Base-by-base conservation (phyloP, 2,888 invertebrate genomes). In the Myathropa florea region DNA sequence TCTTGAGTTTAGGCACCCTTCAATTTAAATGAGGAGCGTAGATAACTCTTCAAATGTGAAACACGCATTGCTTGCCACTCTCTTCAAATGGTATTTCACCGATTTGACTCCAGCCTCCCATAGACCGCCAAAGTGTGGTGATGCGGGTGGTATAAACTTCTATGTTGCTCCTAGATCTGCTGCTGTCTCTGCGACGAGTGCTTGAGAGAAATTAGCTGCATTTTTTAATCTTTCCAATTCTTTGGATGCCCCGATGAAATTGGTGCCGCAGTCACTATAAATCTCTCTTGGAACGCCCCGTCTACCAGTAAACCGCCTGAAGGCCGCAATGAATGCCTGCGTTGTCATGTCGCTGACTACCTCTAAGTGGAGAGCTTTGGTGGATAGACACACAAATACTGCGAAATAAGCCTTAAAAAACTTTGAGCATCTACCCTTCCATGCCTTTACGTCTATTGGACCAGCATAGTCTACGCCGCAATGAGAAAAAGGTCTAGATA, bases 321-420 rank as follows among this genome's bases (percentile, higher is more conserved):
- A 83, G 1, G 89, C 79, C 0, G 88, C 88, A 2, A 90, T 21
- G 57, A 90, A 90, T 0, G 88, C 82, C n/a, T 89, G 83, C 0
- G 89, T 88, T 0, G 88, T 76, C 14, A 90, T 72, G 88, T 76
- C 14, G 90, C 70, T 86, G 1, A 89, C 90, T 4, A 88, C 23
- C 72, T 90, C 90, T 4, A 90, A 39, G 18, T 90, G 89, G 3
- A 90, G 53, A 0, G 90, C 90, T 63, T 89, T 89, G 0, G 89
- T 89, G 6, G 88, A 70, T 68, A 88, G 18, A 88, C 89, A 90
- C 0, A 89, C 70, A 61, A 89, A 89, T 14, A 89, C n/a, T 12
- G 88, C 84, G 24, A 90, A 64, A 68, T 90, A 90, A 1, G 79
- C 78, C 64, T 90, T 90, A 1, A 67, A 61, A 0, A 60, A 80